Evolutionary conservation across 1,140 invertebrate species (phyloP), one percentile per base, ranked within the genome.

Genomic region (Anadara kagoshimensis): DNA sequence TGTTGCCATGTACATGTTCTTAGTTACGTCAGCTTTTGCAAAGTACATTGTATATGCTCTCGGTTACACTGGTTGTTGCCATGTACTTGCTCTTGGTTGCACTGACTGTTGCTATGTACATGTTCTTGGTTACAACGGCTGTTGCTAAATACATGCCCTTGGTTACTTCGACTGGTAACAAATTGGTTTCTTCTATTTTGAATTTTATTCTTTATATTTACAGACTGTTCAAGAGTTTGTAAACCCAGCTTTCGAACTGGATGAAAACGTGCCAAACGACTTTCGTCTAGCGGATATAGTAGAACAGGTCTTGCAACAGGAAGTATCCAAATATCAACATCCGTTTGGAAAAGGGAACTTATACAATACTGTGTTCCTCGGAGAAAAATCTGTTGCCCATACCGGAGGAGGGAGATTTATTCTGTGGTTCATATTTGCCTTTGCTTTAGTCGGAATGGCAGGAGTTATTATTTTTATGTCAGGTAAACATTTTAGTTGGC

Each of bases 381-480:
- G 62, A 22, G n/a, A 71, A 5, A 64, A 62, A 18, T 36, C 59
- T 4, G 57, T 18, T 4, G 12, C 44, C 1, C 11, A 54, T 12
- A 54, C 57, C 5, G 49, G 57, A 43, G 24, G 36, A 16, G 59
- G 47, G 1, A 71, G 36, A 22, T 24, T 71, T 0, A 51, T 54
- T 20, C 64, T 71, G 10, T 71, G 69, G 69, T 45, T 59, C 0
- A 64, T 64, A 16, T 49, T 71, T n/a, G 24, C 64, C 7, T 43
- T 71, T 1, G 51, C 64, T 14, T 3, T 71, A 20, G 18, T 71
- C 0, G 69, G 69, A 56, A 47, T 71, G 1, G 59, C 61, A 10
- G 59, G 69, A 24, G 69, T 47, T 56, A 71, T 71, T 18, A 71
- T 71, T 22, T 44, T 71, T n/a, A 71, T 71, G 69, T 59, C 69